A percentile compares a stretch with the other conserved stretches of the same genome.
phyloP scores from a whole-genome alignment of 2,888 invertebrate genomes.

The Dryobotodes eremita region DNA sequence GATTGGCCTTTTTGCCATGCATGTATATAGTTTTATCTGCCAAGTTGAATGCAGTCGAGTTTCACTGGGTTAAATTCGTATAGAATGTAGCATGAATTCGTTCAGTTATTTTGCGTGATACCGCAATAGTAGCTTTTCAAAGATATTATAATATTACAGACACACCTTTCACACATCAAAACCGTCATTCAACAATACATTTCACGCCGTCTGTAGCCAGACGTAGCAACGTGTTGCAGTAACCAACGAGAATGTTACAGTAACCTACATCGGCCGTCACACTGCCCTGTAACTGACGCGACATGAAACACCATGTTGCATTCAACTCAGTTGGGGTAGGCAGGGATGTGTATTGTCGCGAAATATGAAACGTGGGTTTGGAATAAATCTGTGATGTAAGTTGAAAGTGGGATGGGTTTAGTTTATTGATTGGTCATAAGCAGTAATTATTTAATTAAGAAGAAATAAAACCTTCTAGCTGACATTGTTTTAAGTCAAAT shows the following conservation, averaged over 20 bases:
- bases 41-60: not conserved
- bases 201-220: conserved; percentile 16
- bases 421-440: not conserved
- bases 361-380: not conserved
- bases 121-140: no score
- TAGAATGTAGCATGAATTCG: not conserved
- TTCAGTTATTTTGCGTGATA: no score
- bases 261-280: conserved; percentile 55
- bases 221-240: conserved; percentile 8
- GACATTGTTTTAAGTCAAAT: not conserved
- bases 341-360: conserved; percentile 24
- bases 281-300: conserved; percentile 54
- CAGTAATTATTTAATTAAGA: not conserved
- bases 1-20: not conserved
- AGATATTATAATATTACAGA: not conserved
- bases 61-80: not conserved
- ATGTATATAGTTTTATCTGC: not conserved
- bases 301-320: conserved; percentile 23
- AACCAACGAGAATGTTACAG: conserved; percentile 36
- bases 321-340: conserved; percentile 34
- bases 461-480: not conserved
- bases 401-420: not conserved
- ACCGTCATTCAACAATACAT: conserved; percentile 27
- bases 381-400: not conserved
- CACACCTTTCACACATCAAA: not conserved